Percentiles rank a stretch among this genome's conserved stretches.
Evolutionary conservation across 2,888 invertebrate species (phyloP).

Genomic region (Rhabditophanes sp.): DNA sequence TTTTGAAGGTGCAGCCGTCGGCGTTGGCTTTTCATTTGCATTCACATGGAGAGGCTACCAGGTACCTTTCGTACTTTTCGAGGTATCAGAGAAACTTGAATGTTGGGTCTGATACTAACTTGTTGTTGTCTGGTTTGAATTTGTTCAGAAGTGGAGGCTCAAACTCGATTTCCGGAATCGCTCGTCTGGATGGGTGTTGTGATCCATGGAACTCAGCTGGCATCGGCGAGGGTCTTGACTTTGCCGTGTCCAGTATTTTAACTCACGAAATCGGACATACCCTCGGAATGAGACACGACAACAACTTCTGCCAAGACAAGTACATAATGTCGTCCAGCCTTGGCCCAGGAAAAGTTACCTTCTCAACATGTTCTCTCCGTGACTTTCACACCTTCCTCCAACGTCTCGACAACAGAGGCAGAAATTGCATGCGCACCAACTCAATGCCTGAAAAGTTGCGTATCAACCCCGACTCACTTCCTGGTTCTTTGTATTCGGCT

Average conservation of each 20-base stretch:
- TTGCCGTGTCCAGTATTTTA: conserved; percentile 43
- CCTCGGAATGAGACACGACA: conserved; percentile 44
- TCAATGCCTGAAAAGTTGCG: conserved; percentile 26
- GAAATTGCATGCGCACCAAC: conserved; percentile 37
- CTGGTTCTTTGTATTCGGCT: conserved; percentile 43
- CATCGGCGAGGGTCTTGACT: conserved; percentile 42
- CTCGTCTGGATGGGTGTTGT: conserved; percentile 34
- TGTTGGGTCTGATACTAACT: conserved; percentile 44
- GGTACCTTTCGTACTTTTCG: conserved; percentile 42
- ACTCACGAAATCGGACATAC: conserved; percentile 44
- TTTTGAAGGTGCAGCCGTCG: conserved; percentile 39
- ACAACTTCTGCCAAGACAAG: conserved; percentile 35
- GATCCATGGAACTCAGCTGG: conserved; percentile 40
- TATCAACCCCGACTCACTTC: conserved; percentile 26
- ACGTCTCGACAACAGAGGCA: conserved; percentile 30
- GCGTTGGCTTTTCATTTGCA: conserved; percentile 40
- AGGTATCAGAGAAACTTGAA: conserved; percentile 36
- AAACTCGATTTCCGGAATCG: conserved; percentile 43
- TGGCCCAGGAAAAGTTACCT: conserved; percentile 44
- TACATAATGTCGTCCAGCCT: conserved; percentile 42
- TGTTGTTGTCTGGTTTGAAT: conserved; percentile 40
- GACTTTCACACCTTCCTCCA: conserved; percentile 43
- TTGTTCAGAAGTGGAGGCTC: conserved; percentile 25
- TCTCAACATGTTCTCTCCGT: conserved; percentile 41
- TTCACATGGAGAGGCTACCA: conserved; percentile 39